Percentiles rank a stretch among this genome's conserved stretches.
Evolutionary conservation across 2,797 vertebrate species (phyloP).

Genomic region (Ctenochaetus hawaiiensis): DNA sequence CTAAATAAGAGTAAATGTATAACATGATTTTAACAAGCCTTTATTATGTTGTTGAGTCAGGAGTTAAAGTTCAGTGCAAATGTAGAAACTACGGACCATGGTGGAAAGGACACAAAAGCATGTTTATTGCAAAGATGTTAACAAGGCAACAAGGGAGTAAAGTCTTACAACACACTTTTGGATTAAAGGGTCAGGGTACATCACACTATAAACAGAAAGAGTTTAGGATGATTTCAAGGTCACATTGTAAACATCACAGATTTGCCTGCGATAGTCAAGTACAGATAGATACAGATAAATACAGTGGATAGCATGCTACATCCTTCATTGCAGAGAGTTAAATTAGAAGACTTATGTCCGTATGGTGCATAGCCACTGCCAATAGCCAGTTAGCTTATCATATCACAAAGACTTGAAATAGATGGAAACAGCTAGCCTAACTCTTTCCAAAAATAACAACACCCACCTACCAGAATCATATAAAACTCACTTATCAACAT

Average conservation of each 20-base stretch:
- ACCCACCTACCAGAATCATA: too few species aligned
- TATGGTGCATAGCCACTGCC: neutral
- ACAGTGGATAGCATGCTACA: neutral
- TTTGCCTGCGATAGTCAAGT: neutral
- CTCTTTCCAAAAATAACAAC: too few species aligned
- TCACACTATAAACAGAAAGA: neutral
- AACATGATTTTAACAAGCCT: constrained; percentile 76
- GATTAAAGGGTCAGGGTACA: neutral
- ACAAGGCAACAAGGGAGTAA: neutral
- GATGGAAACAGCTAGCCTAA: too few species aligned
- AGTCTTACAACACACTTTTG: neutral
- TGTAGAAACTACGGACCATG: constrained; percentile 18
- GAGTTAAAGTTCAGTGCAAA: constrained; percentile 70
- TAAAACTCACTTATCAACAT: too few species aligned
- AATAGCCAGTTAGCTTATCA: too few species aligned
- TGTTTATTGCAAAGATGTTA: constrained; percentile 34
- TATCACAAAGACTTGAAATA: too few species aligned
- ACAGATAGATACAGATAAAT: too few species aligned
- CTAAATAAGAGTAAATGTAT: constrained; percentile 80
- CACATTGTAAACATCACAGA: neutral
- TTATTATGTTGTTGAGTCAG: constrained; percentile 58
- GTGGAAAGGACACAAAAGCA: constrained; percentile 10
- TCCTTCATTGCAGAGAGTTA: neutral
- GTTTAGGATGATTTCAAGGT: constrained; percentile 10
- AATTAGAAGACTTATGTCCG: neutral